Base-by-base conservation (phyloP, 2,888 invertebrate genomes). In the Notocelia uddmanniana region DNA sequence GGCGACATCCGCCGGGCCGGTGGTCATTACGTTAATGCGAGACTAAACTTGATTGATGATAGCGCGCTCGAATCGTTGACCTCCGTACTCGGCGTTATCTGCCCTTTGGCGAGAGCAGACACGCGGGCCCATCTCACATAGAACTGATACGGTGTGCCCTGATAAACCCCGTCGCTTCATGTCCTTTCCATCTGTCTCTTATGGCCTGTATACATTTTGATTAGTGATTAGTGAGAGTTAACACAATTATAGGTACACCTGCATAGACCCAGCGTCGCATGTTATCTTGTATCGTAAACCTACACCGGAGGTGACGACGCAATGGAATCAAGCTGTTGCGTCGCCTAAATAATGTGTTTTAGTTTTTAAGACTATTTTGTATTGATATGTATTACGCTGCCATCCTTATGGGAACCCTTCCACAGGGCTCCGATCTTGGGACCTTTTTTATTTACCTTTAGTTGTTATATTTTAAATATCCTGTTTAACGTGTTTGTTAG, bases 1-100 rank as follows among this genome's bases (percentile, higher is more conserved):
- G 89, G 90, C 89, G 92, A 91, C 92, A 92, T 92, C 90, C 90
- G 89, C 86, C 83, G 83, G 84, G 86, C 86, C 89, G 89, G 82
- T 89, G 89, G 92, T 92, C 93, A 92, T 93, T 93, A 92, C 93
- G 90, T 89, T 92, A 92, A 93, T 92, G 93, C 89, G 92, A 89
- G 91, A 91, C 90, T 93, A 93, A 93, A 93, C 92, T 91, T 93
- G 93, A 93, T 93, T 90, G 92, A 93, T 93, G 91, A 89, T 85
- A 78, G 77, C 77, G 76, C 78, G 80, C 77, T 77, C 79, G 81
- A 85, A 85, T 80, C 82, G 84, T 82, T 83, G 85, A 84, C 82
- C 85, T 75, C 79, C 76, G 78, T 23, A 59, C 37, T 45, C 45
- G 62, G 54, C 6, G 63, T 63, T 66, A 68, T 73, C 59, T 73